Evolutionary conservation across 1,140 invertebrate genomes (phyloP).

Genomic region (Drosophila ficusphila): DNA sequence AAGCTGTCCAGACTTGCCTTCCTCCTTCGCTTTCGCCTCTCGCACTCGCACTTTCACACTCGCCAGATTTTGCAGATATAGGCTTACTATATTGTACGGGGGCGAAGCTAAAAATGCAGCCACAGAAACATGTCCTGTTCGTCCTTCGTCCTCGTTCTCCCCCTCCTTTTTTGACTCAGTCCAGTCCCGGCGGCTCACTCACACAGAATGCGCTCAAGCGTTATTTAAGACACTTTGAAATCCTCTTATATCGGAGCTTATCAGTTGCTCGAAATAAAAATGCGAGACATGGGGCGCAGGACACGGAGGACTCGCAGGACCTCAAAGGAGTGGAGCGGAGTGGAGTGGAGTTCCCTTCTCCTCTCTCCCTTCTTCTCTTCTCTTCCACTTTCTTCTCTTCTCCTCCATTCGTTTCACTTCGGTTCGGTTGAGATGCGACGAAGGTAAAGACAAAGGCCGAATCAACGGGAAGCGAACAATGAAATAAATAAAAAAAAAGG

Average conservation of each 20-base stretch:
- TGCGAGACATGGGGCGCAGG: slow-evolving; percentile 39
- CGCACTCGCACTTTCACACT: not conserved
- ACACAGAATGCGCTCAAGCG: slow-evolving; percentile 68
- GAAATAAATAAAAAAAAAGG: slow-evolving; percentile 51
- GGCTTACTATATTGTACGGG: slow-evolving; percentile 33
- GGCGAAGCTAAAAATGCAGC: slow-evolving; percentile 47
- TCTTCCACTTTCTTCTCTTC: too few relatives aligned
- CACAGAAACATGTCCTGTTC: slow-evolving; percentile 8
- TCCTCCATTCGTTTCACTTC: not conserved
- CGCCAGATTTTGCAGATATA: slow-evolving; percentile 22
- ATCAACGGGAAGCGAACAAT: slow-evolving; percentile 40
- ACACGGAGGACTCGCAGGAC: not conserved
- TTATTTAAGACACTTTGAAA: slow-evolving; percentile 73
- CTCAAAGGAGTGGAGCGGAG: not conserved
- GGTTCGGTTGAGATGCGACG: slow-evolving; percentile 7
- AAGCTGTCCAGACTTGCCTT: slow-evolving; percentile 10
- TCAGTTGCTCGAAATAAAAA: slow-evolving; percentile 64
- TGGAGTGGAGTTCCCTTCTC: slow-evolving; percentile 30
- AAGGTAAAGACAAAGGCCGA: slow-evolving; percentile 45
- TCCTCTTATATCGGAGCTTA: slow-evolving; percentile 71
- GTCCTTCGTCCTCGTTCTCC: not conserved
- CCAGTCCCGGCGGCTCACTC: slow-evolving; percentile 54
- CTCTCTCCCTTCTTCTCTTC: too few relatives aligned
- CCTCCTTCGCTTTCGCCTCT: not conserved
- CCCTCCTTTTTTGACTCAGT: slow-evolving; percentile 15